A percentile compares a stretch with the other conserved stretches of the same genome.
These are phyloP conservation scores for Drosophila trapezifrons DNA, from an alignment of 1,140 invertebrate genomes.

Conservation along the genomic window DNA sequence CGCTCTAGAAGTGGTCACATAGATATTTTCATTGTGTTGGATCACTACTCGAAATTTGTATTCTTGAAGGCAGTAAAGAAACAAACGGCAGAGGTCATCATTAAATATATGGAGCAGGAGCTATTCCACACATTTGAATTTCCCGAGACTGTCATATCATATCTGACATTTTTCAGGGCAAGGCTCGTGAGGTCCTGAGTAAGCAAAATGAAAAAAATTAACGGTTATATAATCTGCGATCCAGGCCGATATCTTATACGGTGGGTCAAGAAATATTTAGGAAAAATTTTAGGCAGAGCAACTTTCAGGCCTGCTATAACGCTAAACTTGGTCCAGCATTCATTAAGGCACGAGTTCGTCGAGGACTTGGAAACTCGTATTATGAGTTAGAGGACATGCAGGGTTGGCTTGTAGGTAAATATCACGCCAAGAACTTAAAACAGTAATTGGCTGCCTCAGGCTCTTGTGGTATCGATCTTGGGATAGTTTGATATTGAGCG, in stretches of 20 bases:
- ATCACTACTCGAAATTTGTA: slow-evolving; percentile 38
- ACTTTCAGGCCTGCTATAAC: not conserved
- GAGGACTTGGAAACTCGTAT: not conserved
- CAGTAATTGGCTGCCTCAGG: not conserved
- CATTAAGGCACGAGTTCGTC: no score
- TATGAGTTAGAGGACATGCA: not conserved
- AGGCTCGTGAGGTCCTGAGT: not conserved
- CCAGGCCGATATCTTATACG: no score
- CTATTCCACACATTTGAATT: slow-evolving; percentile 35
- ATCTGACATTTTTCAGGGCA: slow-evolving; percentile 4
- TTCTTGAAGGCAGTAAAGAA: slow-evolving; percentile 30
- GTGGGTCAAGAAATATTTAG: no score
- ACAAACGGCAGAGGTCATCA: not conserved
- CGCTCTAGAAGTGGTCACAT: slow-evolving; percentile 22
- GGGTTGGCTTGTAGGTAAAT: not conserved
- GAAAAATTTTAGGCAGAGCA: not conserved
- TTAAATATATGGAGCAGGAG: slow-evolving; percentile 24
- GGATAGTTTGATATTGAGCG: slow-evolving; percentile 1
- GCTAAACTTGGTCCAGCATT: no score
- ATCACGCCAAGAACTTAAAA: not conserved
- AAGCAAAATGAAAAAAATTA: not conserved
- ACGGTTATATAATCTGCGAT: slow-evolving; percentile 17
- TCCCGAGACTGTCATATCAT: not conserved
- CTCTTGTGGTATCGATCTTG: not conserved
- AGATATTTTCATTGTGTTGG: slow-evolving; percentile 29